phyloP scores from a whole-genome alignment of 64 coral and sea anemone species.

The Pocillopora verrucosa region DNA sequence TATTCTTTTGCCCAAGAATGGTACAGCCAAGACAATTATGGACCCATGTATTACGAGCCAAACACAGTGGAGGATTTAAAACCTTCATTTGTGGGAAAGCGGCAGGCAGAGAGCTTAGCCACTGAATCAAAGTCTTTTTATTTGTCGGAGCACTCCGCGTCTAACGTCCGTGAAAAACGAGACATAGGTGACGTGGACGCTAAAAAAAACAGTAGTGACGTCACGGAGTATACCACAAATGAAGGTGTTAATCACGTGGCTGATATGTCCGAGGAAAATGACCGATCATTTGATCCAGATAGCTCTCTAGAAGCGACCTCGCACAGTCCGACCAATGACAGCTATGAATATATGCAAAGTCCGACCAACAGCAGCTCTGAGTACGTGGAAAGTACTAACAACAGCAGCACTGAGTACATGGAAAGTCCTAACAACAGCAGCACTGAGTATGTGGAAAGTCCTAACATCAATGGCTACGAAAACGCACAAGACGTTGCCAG shows the following conservation, averaged over 20 bases:
- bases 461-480: not conserved
- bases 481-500: not conserved
- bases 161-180: conserved; percentile 3
- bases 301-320: not conserved
- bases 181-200: not conserved
- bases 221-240: not conserved
- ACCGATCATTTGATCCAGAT: not conserved
- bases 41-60: not conserved
- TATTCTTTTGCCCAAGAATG: conserved; percentile 34
- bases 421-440: not conserved
- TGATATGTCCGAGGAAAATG: not conserved
- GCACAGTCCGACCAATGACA: not conserved
- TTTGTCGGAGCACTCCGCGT: not conserved
- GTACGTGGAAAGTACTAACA: not conserved
- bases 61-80: not conserved
- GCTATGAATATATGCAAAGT: not conserved
- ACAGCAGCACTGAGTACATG: not conserved
- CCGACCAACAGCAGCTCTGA: not conserved
- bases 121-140: not conserved
- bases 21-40: conserved; percentile 7
- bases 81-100: not conserved
- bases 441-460: not conserved
- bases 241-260: not conserved
- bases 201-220: not conserved
- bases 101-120: not conserved